phyloP scores from a whole-genome alignment of 1,140 invertebrate genomes.

The Solenopsis invicta region DNA sequence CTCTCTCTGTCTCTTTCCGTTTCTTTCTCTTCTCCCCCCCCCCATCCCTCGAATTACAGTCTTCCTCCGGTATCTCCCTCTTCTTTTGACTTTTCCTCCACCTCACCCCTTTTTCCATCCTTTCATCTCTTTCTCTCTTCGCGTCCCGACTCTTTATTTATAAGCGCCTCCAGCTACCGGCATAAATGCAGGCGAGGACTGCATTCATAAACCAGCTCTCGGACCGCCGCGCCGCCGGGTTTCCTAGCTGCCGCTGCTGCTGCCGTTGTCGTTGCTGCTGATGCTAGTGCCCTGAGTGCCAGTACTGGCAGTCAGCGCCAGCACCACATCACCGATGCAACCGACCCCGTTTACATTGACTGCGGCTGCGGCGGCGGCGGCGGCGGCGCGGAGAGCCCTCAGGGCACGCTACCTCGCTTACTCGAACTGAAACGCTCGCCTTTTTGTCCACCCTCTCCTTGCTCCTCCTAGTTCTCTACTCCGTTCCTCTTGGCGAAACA shows the following conservation, averaged over 20 bases:
- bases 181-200: slow-evolving; percentile 84
- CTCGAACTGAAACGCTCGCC: slow-evolving; percentile 71
- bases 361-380: slow-evolving; percentile 2
- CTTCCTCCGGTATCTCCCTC: slow-evolving; percentile 28
- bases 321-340: slow-evolving; percentile 69
- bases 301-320: neutral
- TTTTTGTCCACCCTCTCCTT: slow-evolving; percentile 65
- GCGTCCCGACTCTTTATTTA: slow-evolving; percentile 82
- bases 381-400: slow-evolving; percentile 71
- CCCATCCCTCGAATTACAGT: neutral
- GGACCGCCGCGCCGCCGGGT: slow-evolving; percentile 65
- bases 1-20: slow-evolving; percentile 50
- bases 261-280: slow-evolving; percentile 61
- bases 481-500: slow-evolving; percentile 9
- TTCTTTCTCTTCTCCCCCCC: neutral
- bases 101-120: slow-evolving; percentile 24
- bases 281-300: slow-evolving; percentile 67
- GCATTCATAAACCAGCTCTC: slow-evolving; percentile 82
- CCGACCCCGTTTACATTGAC: slow-evolving; percentile 82
- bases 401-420: slow-evolving; percentile 83
- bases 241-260: slow-evolving; percentile 58
- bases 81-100: slow-evolving; percentile 45
- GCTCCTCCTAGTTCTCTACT: slow-evolving; percentile 12
- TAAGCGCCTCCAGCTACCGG: slow-evolving; percentile 83
- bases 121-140: slow-evolving; percentile 47